Percentiles rank a stretch among this genome's conserved stretches.
Conservation (phyloP, 2,113 vertebrate species). For the Phaethornis superciliosus region DNA sequence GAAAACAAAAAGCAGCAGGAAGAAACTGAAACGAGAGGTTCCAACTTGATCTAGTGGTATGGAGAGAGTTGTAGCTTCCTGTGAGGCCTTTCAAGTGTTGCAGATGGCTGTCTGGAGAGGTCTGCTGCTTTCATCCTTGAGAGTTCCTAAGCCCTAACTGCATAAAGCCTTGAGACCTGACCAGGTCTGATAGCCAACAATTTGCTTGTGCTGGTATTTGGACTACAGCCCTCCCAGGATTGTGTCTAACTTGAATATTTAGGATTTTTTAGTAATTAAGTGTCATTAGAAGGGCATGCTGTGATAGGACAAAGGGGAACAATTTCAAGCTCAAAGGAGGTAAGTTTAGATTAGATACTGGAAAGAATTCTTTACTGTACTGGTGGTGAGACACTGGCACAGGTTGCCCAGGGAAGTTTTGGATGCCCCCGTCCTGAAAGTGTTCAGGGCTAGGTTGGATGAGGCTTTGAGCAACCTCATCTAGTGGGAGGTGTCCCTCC, state of each 20-base stretch:
- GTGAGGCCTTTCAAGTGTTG: neutral
- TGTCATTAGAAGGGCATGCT: too few species aligned
- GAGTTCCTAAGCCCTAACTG: neutral
- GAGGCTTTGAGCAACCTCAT: too few species aligned
- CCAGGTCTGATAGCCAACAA: neutral
- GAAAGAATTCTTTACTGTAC: too few species aligned
- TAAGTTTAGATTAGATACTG: too few species aligned
- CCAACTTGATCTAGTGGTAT: neutral
- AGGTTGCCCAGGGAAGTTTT: too few species aligned
- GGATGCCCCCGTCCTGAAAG: too few species aligned
- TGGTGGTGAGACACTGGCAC: too few species aligned
- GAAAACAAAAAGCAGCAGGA: neutral
- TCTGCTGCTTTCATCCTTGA: neutral
- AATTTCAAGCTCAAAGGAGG: too few species aligned
- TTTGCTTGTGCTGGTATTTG: neutral
- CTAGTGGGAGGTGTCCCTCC: too few species aligned
- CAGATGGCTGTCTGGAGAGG: neutral
- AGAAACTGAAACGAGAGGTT: neutral
- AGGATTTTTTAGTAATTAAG: neutral
- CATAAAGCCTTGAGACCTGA: neutral
- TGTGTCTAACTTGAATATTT: neutral
- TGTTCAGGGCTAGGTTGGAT: too few species aligned
- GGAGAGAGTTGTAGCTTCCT: neutral
- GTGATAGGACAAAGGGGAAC: too few species aligned
- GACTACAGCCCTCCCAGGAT: neutral